A percentile compares a stretch with the other conserved stretches of the same genome.
These are phyloP conservation scores for Sylvilagus bachmani DNA, from an alignment of 2,113 vertebrate genomes.

Conservation along the genomic window DNA sequence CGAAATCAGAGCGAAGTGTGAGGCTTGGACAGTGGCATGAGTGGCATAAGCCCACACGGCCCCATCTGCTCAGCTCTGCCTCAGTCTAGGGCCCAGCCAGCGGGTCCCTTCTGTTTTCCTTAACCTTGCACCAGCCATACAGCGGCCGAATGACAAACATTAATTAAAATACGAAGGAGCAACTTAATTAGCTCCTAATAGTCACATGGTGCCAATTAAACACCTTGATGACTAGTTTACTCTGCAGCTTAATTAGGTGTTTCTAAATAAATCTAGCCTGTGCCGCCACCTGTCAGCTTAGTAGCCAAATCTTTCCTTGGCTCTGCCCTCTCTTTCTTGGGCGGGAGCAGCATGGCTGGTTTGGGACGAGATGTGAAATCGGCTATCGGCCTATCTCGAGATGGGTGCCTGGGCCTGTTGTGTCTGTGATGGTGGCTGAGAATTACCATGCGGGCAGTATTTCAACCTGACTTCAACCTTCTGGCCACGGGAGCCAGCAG, in stretches of 20 bases:
- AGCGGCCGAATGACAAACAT: conserved; percentile 61
- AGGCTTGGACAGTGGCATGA: not conserved
- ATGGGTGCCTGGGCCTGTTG: not conserved
- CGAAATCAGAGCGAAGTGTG: not conserved
- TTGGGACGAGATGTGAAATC: not conserved
- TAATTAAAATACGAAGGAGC: conserved; percentile 67
- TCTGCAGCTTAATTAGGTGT: conserved; percentile 79
- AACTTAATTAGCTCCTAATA: conserved; percentile 80
- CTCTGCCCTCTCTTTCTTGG: not conserved
- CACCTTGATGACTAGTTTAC: conserved; percentile 72
- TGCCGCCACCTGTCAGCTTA: conserved; percentile 61
- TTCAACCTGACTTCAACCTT: not conserved
- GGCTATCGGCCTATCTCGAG: not conserved
- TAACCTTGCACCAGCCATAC: conserved; percentile 12
- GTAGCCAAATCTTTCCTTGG: conserved; percentile 61
- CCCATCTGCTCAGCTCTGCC: conserved; percentile 12
- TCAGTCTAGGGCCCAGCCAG: not conserved
- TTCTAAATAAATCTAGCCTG: conserved; percentile 71
- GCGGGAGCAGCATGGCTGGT: not conserved
- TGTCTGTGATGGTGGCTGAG: not conserved
- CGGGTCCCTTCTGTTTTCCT: not conserved
- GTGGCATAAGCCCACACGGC: not conserved
- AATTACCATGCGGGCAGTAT: not conserved
- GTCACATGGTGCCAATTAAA: conserved; percentile 80
- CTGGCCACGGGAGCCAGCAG: not conserved